Base-by-base conservation (phyloP, 2,888 invertebrate genomes). In the Candidula unifasciata region DNA sequence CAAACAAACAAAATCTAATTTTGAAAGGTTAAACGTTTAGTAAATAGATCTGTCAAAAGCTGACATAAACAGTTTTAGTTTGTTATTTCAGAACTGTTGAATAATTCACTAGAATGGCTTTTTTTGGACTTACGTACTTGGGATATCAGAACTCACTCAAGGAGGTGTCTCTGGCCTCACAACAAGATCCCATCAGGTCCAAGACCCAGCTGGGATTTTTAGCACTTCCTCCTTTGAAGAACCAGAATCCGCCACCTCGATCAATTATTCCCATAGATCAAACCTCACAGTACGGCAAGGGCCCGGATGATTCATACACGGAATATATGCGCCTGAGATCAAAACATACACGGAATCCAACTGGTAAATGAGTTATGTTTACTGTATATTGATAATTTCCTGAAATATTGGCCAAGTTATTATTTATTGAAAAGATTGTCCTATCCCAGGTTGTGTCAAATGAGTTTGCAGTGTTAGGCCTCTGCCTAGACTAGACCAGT, bases 61-160 rank as follows among this genome's bases (percentile, higher is more conserved):
- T 44, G 44, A 44, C 13, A 44, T 6, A 10, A 13, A 44, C 13
- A 44, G 44, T 44, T 6, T 6, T 13, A 44, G 44, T 44, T 44
- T 44, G 44, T 44, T 44, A 44, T 44, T 44, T 44, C 44, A 44
- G 44, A 44, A 13, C 44, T 44, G 2, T 13, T 44, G 44, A 44
- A 44, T 0, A 44, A 44, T 44, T 44, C 13, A 52, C n/a, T 18
- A 78, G 13, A 44, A 93, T 93, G 93, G 89, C 93, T 52, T 93
- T 93, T 85, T 93, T 93, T 86, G 93, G 92, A 44, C 76, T 93
- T 1, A 91, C 93, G 8, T 92, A 92, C 52, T 85, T 93, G 5
- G 93, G 93, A 0, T 93, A 93, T 79, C 93, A 93, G 85, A 91
- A 93, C 87, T 88, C 90, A 27, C 88, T 93, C n/a, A 87, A 93